Evolutionary conservation across 2,113 vertebrate species (phyloP).

Genomic region (Anoura caudifer): DNA sequence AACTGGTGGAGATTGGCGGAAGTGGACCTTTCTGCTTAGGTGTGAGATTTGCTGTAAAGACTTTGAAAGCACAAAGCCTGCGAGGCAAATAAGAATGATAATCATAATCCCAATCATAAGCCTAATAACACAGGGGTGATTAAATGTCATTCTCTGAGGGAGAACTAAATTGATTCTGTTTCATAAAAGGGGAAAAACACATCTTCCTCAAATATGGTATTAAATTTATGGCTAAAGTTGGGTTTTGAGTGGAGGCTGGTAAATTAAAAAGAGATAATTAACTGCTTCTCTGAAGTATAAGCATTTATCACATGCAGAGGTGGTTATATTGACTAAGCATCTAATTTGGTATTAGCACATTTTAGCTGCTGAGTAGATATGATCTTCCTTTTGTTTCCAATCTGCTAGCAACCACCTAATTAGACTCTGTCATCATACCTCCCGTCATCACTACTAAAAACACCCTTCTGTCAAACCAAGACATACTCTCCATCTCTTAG

Average conservation of each 20-base stretch:
- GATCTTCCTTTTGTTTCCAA: constrained; percentile 44
- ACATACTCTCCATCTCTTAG: background rate
- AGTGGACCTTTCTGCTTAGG: background rate
- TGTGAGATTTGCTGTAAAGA: background rate
- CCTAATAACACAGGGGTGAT: constrained; percentile 55
- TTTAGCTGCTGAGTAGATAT: constrained; percentile 40
- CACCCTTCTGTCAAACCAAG: background rate
- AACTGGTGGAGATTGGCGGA: background rate
- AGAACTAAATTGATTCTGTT: constrained; percentile 57
- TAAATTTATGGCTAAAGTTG: constrained; percentile 32
- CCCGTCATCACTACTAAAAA: background rate
- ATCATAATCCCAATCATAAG: constrained; percentile 51
- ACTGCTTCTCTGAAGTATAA: constrained; percentile 35
- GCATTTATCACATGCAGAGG: constrained; percentile 51
- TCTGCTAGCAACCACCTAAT: background rate
- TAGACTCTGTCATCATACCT: background rate
- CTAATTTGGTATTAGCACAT: constrained; percentile 57
- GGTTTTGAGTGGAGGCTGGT: constrained; percentile 32
- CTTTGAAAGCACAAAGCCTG: constrained; percentile 31
- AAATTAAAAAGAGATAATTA: constrained; percentile 58
- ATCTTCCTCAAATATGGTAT: constrained; percentile 43
- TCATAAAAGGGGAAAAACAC: background rate
- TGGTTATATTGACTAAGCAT: constrained; percentile 48
- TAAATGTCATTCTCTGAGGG: constrained; percentile 51
- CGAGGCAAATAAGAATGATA: constrained; percentile 43